Percentiles rank a stretch among this genome's conserved stretches.
Evolutionary conservation across 53 echinoderm and acorn worm genomes (phyloP).

Genomic region (Actinopyga echinites): DNA sequence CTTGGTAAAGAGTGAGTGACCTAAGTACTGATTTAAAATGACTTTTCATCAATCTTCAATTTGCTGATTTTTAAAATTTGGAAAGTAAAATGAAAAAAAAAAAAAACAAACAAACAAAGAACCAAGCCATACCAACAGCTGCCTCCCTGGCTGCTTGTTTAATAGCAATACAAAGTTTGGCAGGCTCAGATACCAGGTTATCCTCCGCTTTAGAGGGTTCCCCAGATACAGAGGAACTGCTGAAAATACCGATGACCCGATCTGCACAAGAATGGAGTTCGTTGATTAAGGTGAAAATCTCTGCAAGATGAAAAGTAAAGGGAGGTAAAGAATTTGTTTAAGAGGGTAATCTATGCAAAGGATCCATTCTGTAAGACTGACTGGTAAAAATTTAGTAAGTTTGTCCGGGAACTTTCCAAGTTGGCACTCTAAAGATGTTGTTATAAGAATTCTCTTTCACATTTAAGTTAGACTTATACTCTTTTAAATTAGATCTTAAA

Average conservation of each 20-base stretch:
- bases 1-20: too few relatives aligned
- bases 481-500: slow-evolving; percentile 40
- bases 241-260: slow-evolving; percentile 66
- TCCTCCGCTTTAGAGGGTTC: slow-evolving; percentile 26
- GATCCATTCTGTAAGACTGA: neutral
- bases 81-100: too few relatives aligned
- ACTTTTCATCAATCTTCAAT: too few relatives aligned
- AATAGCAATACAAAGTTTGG: slow-evolving; percentile 68
- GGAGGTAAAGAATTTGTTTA: neutral
- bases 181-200: slow-evolving; percentile 60
- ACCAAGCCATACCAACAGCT: slow-evolving; percentile 57
- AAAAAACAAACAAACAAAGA: too few relatives aligned
- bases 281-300: slow-evolving; percentile 64
- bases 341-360: neutral
- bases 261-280: slow-evolving; percentile 77
- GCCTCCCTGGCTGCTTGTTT: slow-evolving; percentile 69
- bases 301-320: slow-evolving; percentile 26
- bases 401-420: too few relatives aligned
- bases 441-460: too few relatives aligned
- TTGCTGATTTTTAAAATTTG: too few relatives aligned
- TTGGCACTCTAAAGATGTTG: too few relatives aligned
- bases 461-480: slow-evolving; percentile 49
- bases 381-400: neutral
- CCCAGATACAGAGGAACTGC: slow-evolving; percentile 20
- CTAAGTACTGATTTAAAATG: too few relatives aligned